These are phyloP conservation scores for Eulacestoma nigropectus DNA, from an alignment of 2,113 vertebrate species.

Conservation along the genomic window DNA sequence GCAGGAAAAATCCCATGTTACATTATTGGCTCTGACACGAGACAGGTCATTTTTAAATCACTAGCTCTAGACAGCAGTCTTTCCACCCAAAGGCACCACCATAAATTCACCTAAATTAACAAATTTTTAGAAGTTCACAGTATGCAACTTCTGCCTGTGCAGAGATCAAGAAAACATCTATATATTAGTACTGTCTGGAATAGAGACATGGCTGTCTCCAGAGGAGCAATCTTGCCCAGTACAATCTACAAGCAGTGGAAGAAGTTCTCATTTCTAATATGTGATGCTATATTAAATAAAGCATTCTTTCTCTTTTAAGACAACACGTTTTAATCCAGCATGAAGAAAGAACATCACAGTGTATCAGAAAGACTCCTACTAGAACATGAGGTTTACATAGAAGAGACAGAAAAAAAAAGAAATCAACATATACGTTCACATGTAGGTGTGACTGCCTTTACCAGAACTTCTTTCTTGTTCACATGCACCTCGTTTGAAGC, in stretches of 20 bases:
- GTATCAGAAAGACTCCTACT: not conserved
- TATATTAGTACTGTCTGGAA: not conserved
- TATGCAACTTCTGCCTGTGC: not conserved
- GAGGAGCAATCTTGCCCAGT: not conserved
- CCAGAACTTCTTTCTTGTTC: constrained; percentile 54
- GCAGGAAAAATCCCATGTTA: not conserved
- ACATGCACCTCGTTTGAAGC: constrained; percentile 44
- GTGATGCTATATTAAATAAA: not conserved
- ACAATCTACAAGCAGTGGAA: not conserved
- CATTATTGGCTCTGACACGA: not conserved
- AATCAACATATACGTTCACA: not conserved
- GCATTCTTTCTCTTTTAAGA: not conserved
- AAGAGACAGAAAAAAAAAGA: not conserved
- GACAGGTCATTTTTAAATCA: not conserved
- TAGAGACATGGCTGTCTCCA: not conserved
- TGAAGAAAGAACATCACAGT: not conserved
- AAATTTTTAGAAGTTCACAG: not conserved
- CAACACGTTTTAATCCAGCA: not conserved
- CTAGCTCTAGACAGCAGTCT: not conserved
- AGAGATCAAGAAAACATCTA: not conserved
- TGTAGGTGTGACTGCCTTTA: not conserved
- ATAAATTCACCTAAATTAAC: not conserved
- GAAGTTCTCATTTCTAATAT: not conserved
- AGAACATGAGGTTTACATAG: not conserved
- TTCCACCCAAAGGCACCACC: not conserved